A percentile compares a stretch with the other conserved stretches of the same genome.
phyloP scores from a whole-genome alignment of 2,797 vertebrate species.

The Danio aesculapii region DNA sequence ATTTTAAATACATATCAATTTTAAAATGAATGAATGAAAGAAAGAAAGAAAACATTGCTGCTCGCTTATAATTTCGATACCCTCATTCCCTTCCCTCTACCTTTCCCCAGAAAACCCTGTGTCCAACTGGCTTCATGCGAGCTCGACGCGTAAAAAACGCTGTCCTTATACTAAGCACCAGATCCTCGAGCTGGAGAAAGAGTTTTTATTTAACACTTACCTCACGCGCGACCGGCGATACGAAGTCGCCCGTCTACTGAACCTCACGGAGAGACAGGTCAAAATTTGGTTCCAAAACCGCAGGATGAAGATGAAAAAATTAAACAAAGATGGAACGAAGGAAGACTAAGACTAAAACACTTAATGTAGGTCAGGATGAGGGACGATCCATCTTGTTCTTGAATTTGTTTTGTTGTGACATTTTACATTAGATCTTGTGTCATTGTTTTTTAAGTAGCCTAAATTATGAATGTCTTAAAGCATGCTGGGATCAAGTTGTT shows the following conservation, averaged over 20 bases:
- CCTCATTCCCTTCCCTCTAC: slow-evolving; percentile 25
- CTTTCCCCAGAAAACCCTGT: slow-evolving; percentile 87
- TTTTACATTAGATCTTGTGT: slow-evolving; percentile 10
- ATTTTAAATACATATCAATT: background rate
- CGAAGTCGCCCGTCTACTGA: slow-evolving; percentile 91
- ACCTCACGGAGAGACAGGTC: slow-evolving; percentile 96
- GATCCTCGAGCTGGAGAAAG: slow-evolving; percentile 96
- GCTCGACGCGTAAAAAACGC: slow-evolving; percentile 95
- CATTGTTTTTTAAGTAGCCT: slow-evolving; percentile 11
- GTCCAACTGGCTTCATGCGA: slow-evolving; percentile 95
- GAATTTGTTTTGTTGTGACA: background rate
- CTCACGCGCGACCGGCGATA: slow-evolving; percentile 97
- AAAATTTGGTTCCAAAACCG: slow-evolving; percentile 99
- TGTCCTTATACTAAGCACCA: slow-evolving; percentile 96
- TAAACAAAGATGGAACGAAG: slow-evolving; percentile 91
- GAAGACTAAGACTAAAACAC: slow-evolving; percentile 73
- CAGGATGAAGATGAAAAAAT: slow-evolving; percentile 99
- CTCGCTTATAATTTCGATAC: slow-evolving; percentile 36
- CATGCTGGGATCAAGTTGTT: slow-evolving; percentile 30
- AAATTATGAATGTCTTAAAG: slow-evolving; percentile 28
- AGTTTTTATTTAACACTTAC: slow-evolving; percentile 98
- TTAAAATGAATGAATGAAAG: too few species aligned
- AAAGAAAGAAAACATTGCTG: background rate
- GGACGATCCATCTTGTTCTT: slow-evolving; percentile 9
- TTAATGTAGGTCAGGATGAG: slow-evolving; percentile 22